A percentile compares a stretch with the other conserved stretches of the same genome.
Conservation (phyloP, 2,113 vertebrate species). For the Bos taurus region ARS-UCD2.0 NC_037338.1:7926501-7927000, state of each 20-base stretch:
- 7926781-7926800: not conserved
- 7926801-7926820: not conserved
- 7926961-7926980: not conserved
- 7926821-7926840: not conserved
- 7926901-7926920: not conserved
- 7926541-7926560: not conserved
- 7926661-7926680: not conserved
- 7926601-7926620: not conserved
- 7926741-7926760: not conserved
- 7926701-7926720: rapidly evolving
- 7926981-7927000: no score
- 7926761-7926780: not conserved
- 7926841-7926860: not conserved
- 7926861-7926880: no score
- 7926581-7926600: not conserved
- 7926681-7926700: not conserved
- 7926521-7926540: not conserved
- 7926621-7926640: not conserved
- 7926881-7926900: not conserved
- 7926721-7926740: not conserved
- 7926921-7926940: not conserved
- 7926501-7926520: not conserved
- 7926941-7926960: not conserved
- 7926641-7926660: not conserved
- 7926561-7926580: not conserved